A percentile compares a stretch with the other conserved stretches of the same genome.
Evolutionary conservation across 2,888 invertebrate genomes (phyloP).

Genomic region (Dusona sp.): DNA sequence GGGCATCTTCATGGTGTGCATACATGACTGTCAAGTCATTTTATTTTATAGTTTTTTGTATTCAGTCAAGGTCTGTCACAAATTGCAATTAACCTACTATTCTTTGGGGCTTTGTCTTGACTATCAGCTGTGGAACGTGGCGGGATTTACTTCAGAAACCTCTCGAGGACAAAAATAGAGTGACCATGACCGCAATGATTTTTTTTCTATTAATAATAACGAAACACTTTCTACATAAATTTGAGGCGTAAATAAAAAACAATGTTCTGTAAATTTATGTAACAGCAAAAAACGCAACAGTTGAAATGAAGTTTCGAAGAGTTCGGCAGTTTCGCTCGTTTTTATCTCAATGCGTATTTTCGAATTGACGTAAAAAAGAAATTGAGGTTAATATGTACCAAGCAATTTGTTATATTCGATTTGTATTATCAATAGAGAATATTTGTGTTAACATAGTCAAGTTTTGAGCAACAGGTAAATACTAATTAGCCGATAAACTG

Average conservation of each 20-base stretch:
- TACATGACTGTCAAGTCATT: neutral
- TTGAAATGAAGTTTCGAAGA: neutral
- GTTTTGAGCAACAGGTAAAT: neutral
- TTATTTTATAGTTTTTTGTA: neutral
- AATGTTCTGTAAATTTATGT: neutral
- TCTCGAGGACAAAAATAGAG: neutral
- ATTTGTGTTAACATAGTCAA: neutral
- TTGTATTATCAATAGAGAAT: neutral
- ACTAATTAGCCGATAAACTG: neutral
- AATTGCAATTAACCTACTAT: neutral
- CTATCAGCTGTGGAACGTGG: neutral
- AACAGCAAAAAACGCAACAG: neutral
- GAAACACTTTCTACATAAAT: neutral
- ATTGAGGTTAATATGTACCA: neutral
- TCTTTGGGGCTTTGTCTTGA: neutral
- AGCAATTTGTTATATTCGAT: neutral
- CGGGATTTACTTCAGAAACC: neutral
- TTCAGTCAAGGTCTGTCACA: neutral
- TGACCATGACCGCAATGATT: slow-evolving; percentile 1
- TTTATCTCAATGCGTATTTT: neutral
- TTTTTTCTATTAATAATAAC: slow-evolving; percentile 1
- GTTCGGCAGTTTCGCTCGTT: neutral
- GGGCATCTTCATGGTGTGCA: neutral
- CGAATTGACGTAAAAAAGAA: too few species aligned
- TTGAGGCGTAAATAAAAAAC: neutral